Evolutionary conservation across 2,797 vertebrate species (phyloP).

Genomic region (Rousettus madagascariensis): DNA sequence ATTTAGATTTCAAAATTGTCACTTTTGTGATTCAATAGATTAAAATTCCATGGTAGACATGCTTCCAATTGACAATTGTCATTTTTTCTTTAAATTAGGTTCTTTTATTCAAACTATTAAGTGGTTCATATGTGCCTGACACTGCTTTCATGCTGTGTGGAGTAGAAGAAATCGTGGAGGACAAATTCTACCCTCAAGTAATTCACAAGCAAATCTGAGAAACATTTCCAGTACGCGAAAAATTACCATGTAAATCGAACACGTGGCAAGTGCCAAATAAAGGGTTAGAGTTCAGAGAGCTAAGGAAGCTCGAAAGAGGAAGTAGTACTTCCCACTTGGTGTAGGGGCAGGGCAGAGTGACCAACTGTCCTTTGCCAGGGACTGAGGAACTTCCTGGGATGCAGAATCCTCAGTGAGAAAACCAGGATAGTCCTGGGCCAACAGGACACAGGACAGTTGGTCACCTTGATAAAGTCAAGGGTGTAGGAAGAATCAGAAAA

Average conservation of each 20-base stretch:
- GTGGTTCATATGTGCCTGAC: background rate
- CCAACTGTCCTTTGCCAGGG: background rate
- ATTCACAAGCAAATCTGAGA: background rate
- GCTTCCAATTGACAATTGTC: background rate
- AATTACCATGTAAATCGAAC: background rate
- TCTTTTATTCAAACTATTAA: background rate
- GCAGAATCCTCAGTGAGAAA: background rate
- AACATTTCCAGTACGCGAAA: background rate
- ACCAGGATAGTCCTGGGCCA: background rate
- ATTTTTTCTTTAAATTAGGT: background rate
- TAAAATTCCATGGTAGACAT: background rate
- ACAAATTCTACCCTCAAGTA: background rate
- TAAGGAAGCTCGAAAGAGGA: background rate
- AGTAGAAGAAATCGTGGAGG: slow-evolving; percentile 20
- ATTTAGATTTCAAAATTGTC: background rate
- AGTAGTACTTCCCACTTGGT: background rate
- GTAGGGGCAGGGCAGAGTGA: background rate
- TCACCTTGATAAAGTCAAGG: background rate
- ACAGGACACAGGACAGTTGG: background rate
- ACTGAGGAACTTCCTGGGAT: background rate
- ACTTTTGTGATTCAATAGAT: background rate
- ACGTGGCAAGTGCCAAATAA: background rate
- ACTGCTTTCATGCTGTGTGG: background rate
- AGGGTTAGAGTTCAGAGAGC: background rate
- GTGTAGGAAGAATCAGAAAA: background rate